Percentiles rank a stretch among this genome's conserved stretches.
Evolutionary conservation across 2,797 vertebrate species (phyloP).

Genomic region (Emys orbicularis): DNA sequence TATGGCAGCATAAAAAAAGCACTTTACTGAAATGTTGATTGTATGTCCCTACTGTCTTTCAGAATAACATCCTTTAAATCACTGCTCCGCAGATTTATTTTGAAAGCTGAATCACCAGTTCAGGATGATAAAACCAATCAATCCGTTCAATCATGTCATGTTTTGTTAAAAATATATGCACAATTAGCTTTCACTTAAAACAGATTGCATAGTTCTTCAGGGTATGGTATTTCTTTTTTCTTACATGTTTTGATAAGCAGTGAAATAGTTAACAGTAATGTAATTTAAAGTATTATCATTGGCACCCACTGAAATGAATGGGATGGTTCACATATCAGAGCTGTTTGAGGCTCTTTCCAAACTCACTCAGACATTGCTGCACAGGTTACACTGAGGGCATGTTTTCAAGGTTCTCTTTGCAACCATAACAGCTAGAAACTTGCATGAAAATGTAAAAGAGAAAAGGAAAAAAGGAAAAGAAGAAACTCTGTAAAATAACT

Average conservation of each 20-base stretch:
- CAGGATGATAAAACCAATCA: fast-evolving
- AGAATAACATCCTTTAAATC: background rate
- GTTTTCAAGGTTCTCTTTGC: background rate
- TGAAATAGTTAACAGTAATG: background rate
- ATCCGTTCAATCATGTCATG: background rate
- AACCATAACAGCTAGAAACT: background rate
- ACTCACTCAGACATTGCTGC: background rate
- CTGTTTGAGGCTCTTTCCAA: background rate
- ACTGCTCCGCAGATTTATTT: background rate
- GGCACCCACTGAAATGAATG: background rate
- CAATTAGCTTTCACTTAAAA: background rate
- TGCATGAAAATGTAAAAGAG: background rate
- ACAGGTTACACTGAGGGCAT: background rate
- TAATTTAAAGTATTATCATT: background rate
- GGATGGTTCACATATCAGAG: background rate
- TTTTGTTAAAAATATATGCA: constrained; percentile 14
- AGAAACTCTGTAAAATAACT: background rate
- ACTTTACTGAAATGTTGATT: background rate
- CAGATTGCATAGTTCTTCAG: background rate
- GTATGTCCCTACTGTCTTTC: background rate
- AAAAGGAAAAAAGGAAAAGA: background rate
- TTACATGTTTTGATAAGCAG: background rate
- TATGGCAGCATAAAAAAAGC: background rate
- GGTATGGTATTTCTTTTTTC: background rate
- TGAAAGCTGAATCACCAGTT: constrained; percentile 14